Evolutionary conservation across 2,888 invertebrate species (phyloP).

Genomic region (Cheiracanthium punctorium): DNA sequence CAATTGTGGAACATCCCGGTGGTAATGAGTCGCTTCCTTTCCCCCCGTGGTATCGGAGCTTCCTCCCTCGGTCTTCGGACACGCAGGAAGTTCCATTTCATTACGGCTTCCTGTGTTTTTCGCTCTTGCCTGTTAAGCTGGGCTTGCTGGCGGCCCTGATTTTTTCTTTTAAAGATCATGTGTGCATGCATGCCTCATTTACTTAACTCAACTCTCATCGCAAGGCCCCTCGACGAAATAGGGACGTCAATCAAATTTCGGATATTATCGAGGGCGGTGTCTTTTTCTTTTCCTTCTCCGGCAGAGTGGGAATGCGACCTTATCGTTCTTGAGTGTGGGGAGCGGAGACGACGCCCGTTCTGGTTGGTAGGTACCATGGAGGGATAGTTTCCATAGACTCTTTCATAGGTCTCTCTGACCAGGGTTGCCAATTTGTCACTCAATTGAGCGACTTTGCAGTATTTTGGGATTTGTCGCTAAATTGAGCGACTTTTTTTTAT

Average conservation of each 20-base stretch:
- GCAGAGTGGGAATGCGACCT: too few relatives aligned
- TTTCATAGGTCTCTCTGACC: too few relatives aligned
- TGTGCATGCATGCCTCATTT: slow-evolving; percentile 2
- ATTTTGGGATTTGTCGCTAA: too few relatives aligned
- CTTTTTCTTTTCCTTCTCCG: too few relatives aligned
- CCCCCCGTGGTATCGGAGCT: slow-evolving; percentile 26
- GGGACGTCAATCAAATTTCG: not conserved
- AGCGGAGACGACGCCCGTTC: not conserved
- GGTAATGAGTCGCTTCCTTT: slow-evolving; percentile 63
- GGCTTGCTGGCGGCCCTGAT: slow-evolving; percentile 21
- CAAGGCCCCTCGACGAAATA: not conserved
- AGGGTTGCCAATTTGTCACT: too few relatives aligned
- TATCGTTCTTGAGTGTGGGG: not conserved
- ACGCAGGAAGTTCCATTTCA: slow-evolving; percentile 52
- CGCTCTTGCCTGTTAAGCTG: too few relatives aligned
- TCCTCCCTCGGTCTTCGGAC: slow-evolving; percentile 16
- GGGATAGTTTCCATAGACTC: too few relatives aligned
- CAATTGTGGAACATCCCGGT: slow-evolving; percentile 62
- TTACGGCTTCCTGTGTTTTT: slow-evolving; percentile 24
- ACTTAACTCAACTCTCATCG: not conserved
- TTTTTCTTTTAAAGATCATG: slow-evolving; percentile 14
- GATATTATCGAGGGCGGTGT: not conserved
- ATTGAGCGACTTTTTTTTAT: too few relatives aligned
- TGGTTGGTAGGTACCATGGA: not conserved
- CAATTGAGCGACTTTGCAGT: too few relatives aligned